These are phyloP conservation scores for Alces alces DNA, from an alignment of 2,113 vertebrate genomes.

Conservation along the genomic window DNA sequence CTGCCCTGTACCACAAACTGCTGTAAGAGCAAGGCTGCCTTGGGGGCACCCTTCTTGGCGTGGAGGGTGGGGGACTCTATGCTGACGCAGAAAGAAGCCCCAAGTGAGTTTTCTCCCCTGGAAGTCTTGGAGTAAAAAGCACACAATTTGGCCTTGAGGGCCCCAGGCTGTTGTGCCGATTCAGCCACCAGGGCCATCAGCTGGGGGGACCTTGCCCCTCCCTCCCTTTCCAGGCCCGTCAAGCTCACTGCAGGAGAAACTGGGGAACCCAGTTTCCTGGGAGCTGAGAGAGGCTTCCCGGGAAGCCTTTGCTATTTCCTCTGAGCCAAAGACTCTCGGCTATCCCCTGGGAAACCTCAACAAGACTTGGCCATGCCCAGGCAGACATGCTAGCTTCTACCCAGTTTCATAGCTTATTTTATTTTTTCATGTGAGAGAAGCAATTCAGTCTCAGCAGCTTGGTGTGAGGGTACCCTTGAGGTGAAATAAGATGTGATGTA, in stretches of 20 bases:
- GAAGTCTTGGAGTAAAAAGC: neutral
- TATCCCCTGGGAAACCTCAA: constrained; percentile 3
- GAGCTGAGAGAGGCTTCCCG: constrained; percentile 32
- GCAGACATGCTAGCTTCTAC: neutral
- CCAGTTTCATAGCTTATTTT: neutral
- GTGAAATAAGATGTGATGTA: constrained; percentile 27
- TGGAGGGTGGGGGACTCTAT: constrained; percentile 12
- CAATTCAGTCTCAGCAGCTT: constrained; percentile 35
- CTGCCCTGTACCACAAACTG: constrained; percentile 10
- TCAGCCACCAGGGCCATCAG: neutral
- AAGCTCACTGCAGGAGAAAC: constrained; percentile 30
- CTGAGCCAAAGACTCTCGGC: constrained; percentile 14
- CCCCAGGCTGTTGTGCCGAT: neutral
- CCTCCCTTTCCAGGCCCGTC: neutral
- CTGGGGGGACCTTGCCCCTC: neutral
- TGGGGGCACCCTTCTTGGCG: constrained; percentile 9
- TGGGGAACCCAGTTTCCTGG: constrained; percentile 35
- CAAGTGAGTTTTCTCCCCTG: constrained; percentile 4
- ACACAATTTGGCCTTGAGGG: neutral
- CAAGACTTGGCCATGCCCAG: constrained; percentile 30
- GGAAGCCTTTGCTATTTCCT: constrained; percentile 45
- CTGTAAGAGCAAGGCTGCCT: constrained; percentile 30
- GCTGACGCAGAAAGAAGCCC: constrained; percentile 54
- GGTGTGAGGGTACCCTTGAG: neutral
- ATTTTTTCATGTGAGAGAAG: neutral